phyloP scores from a whole-genome alignment of 2,113 vertebrate genomes.

The Pollachius pollachius region DNA sequence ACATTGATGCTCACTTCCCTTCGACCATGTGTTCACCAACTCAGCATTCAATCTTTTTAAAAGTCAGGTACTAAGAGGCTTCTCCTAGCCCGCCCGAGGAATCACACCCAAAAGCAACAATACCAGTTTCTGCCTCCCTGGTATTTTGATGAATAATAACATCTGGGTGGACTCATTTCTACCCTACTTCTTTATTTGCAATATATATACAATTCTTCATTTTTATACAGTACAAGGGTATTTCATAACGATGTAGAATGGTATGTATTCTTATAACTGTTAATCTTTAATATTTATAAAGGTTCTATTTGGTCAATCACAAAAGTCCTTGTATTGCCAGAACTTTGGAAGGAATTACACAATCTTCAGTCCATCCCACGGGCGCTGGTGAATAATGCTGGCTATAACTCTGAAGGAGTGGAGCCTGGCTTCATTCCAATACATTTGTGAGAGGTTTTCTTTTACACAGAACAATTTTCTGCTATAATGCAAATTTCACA shows the following conservation, averaged over 20 bases:
- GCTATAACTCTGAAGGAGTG: conserved; percentile 18
- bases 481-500: neutral
- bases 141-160: no score
- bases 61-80: no score
- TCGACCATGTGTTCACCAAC: no score
- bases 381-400: conserved; percentile 24
- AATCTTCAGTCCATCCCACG: conserved; percentile 11
- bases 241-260: no score
- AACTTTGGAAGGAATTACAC: neutral
- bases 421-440: conserved; percentile 32
- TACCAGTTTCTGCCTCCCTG: conserved; percentile 25
- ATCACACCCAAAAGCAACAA: conserved; percentile 39
- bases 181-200: neutral
- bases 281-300: no score
- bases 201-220: neutral
- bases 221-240: neutral
- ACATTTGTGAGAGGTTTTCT: neutral
- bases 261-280: no score
- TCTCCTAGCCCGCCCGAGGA: conserved; percentile 22
- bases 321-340: no score
- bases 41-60: no score
- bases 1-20: no score
- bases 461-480: neutral
- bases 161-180: conserved; percentile 1
- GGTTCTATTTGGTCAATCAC: no score